Percentiles rank a stretch among this genome's conserved stretches.
Evolutionary conservation across 2,113 vertebrate species (phyloP).

Genomic region (Barnardius zonarius): DNA sequence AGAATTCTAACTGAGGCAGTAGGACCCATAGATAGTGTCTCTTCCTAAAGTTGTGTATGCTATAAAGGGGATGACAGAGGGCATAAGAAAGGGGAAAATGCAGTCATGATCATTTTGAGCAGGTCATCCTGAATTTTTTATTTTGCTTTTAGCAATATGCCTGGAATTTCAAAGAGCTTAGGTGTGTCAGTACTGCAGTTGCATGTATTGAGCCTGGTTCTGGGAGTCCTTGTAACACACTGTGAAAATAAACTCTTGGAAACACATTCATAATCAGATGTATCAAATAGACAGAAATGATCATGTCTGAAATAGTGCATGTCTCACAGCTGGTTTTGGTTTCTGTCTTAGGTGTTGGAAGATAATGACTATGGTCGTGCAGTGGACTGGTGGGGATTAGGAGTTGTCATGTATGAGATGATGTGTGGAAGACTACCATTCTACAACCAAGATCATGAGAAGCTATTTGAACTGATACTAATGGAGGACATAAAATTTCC

Average conservation of each 20-base stretch:
- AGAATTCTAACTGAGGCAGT: background rate
- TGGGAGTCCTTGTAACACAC: background rate
- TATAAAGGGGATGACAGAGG: background rate
- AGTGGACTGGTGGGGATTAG: constrained; percentile 98
- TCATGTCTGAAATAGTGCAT: background rate
- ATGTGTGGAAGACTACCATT: constrained; percentile 96
- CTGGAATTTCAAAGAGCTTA: background rate
- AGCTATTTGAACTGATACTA: constrained; percentile 95
- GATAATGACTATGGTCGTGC: constrained; percentile 96
- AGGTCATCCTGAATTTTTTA: background rate
- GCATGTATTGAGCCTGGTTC: background rate
- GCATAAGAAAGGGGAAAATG: background rate
- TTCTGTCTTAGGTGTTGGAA: constrained; percentile 86
- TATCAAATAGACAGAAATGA: background rate
- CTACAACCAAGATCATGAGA: constrained; percentile 99
- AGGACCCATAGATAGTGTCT: background rate
- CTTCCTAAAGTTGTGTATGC: background rate
- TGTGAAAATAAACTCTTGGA: background rate
- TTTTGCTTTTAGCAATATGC: background rate
- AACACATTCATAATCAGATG: background rate
- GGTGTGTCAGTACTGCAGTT: background rate
- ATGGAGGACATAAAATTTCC: constrained; percentile 99
- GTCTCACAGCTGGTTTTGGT: background rate
- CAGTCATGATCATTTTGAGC: background rate
- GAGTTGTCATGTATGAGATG: constrained; percentile 98